Conservation (phyloP, 2,888 invertebrate genomes). For the Byasa hedistus region DNA sequence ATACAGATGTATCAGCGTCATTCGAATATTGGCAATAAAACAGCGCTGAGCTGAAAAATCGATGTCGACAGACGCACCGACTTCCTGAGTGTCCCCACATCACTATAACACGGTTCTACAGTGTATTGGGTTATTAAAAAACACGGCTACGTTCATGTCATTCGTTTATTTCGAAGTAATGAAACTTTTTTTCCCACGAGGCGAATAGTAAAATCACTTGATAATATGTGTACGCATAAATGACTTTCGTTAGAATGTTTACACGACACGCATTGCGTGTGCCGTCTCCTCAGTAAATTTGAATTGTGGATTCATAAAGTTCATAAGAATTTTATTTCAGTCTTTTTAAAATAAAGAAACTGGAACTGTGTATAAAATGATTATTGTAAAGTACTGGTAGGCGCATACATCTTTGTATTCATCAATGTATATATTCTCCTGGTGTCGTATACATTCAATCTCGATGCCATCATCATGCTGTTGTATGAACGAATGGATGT, state of each 20-base stretch:
- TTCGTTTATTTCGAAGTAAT: background rate
- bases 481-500: slow-evolving; percentile 4
- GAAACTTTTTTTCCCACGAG: background rate
- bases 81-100: slow-evolving; percentile 33
- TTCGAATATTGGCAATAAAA: slow-evolving; percentile 77
- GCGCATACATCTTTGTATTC: background rate
- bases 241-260: background rate
- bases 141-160: slow-evolving; percentile 1
- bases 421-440: background rate
- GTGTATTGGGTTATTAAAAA: slow-evolving; percentile 12
- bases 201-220: no score
- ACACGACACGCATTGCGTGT: background rate
- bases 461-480: background rate
- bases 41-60: slow-evolving; percentile 78
- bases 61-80: slow-evolving; percentile 74
- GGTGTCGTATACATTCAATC: slow-evolving; percentile 2
- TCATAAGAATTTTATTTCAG: no score
- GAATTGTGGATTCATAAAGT: no score
- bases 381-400: background rate
- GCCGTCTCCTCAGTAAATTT: no score
- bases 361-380: background rate
- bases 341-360: no score
- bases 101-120: slow-evolving; percentile 29
- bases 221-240: no score
- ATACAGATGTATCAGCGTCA: slow-evolving; percentile 56